Conservation (phyloP, 1,140 invertebrate genomes). For the Phocides pigmalion region DNA sequence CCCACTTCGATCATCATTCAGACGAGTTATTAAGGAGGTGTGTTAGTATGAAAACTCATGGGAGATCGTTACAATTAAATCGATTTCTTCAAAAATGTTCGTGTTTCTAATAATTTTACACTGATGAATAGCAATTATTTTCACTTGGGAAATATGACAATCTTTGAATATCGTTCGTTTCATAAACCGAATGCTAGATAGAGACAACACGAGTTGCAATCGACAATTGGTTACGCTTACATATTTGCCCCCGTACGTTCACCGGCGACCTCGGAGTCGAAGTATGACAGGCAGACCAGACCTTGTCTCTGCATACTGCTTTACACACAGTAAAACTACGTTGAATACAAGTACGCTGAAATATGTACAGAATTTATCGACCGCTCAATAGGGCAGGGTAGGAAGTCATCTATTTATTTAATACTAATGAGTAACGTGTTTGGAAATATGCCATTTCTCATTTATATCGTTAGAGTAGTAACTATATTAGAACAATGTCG, state of each 20-base stretch:
- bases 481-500: neutral
- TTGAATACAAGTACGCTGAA: conserved; percentile 25
- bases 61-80: no score
- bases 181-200: conserved; percentile 44
- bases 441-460: conserved; percentile 3
- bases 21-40: no score
- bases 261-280: conserved; percentile 65
- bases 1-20: no score
- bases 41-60: no score
- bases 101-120: neutral
- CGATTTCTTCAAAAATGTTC: no score
- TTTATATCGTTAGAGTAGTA: neutral
- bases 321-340: conserved; percentile 43
- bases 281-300: conserved; percentile 56
- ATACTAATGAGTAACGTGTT: neutral
- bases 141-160: conserved; percentile 2
- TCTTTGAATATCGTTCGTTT: conserved; percentile 30
- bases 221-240: conserved; percentile 58
- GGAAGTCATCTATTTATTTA: conserved; percentile 16
- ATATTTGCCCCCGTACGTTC: conserved; percentile 68
- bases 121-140: neutral
- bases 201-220: conserved; percentile 52
- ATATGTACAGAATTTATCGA: conserved; percentile 5
- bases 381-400: neutral
- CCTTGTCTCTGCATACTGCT: conserved; percentile 63